Base-by-base conservation (phyloP, 35 echinoderm and acorn worm genomes). In the Holothuria glaberrima region DNA sequence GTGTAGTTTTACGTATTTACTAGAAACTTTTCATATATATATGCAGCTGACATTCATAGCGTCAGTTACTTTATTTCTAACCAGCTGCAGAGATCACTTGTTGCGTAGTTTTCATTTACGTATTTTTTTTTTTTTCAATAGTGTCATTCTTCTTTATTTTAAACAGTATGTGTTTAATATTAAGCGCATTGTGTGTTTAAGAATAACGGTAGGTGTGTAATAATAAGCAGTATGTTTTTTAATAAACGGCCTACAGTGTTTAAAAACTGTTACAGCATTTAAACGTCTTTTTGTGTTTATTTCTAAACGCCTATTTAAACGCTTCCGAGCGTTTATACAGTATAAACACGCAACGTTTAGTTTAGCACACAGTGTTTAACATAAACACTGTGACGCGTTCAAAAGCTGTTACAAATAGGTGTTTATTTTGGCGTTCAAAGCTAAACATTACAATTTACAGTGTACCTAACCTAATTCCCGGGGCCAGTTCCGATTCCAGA, bases 121-220 rank as follows among this genome's bases (percentile, higher is more conserved):
- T 5, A 22, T 64, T 2, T 64, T 64, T 64, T 64, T 12, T 64
- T 64, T 20, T 64, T 64, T 64, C 60, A 64, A 12, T 64, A 14
- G 12, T 27, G 12, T 64, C 26, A 27, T 64, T 59, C 21, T 59
- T 59, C 21, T 59, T 64, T 64, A 5, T 64, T 64, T 64, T 64
- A 64, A 64, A 64, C 60, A 64, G 60, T 64, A 64, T 27, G 60
- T 64, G 60, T 64, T 64, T 64, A 64, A 64, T 64, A 64, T 64
- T 64, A 5, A 27, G 60, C 60, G 12, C 26, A 64, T 14, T 64
- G 26, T 64, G 26, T 64, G 60, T 64, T 64, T 64, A 64, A 64
- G 2, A 4, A 41, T 41, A 41, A 64, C 60, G 5, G 26, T 27
- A 64, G 60, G 60, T 64, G 60, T 64, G 5, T 64, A 64, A 1